Base-by-base conservation (phyloP, 2,797 vertebrate genomes). In the Acipenser oxyrinchus region DNA sequence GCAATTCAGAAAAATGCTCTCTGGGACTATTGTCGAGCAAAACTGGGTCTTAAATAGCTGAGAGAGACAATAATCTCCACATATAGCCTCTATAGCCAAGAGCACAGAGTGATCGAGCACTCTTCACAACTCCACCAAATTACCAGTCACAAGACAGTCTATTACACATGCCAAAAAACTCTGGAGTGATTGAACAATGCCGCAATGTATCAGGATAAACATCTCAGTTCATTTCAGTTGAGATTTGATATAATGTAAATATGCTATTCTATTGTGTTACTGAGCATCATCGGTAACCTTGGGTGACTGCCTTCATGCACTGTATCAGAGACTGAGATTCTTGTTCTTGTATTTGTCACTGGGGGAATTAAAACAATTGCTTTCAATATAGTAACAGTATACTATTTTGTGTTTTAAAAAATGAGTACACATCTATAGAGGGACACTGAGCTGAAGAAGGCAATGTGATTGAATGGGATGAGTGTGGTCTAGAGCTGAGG, bases 61-160 rank as follows among this genome's bases (percentile, higher is more conserved):
- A 62, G 18, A 23, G 60, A 62, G 60, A 62, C 60, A 62, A 37
- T 62, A 62, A 62, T 62, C 60, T 18, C 12, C 60, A 62, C 11
- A 12, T 37, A 48, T 62, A 9, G 60, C 6, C 48, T 62, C 18
- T 18, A 37, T 37, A 62, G 60, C 60, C 60, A 48, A 37, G 18
- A 62, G 60, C 60, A 18, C 12, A 10, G 48, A 23, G 8, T 37
- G 60, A 48, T 62, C 60, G 12, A 62, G 60, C 11, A 48, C 18
- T 62, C 18, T n/a, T 18, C 60, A 62, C 48, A 10, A 48, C 18
- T 23, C 13, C 60, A 37, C 6, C 60, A 23, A 62, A 62, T 37
- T 62, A 62, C 60, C 60, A 6, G 6, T 12, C 11, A 10, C 60
- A 9, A 62, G 15, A 62, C 23, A 62, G 60, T 62, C 60, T 37